Base-by-base conservation (phyloP, 2,888 invertebrate genomes). In the Villa cingulata region DNA sequence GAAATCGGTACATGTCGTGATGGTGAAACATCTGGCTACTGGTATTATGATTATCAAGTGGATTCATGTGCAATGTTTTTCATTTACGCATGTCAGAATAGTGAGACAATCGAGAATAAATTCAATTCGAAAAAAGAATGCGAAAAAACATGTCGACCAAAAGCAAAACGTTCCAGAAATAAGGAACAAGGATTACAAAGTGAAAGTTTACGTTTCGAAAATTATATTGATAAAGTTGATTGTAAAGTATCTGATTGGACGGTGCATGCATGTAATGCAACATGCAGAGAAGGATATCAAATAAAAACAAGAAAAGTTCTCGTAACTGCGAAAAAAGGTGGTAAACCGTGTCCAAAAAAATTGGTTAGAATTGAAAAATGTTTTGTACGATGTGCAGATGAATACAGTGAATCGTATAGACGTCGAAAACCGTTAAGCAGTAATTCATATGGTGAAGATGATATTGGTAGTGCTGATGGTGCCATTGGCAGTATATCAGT, bases 1-100 rank as follows among this genome's bases (percentile, higher is more conserved):
- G 77, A 78, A 41, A 75, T 76, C 34, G 90, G 91, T 1, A 80
- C 80, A 4, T 92, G 92, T 61, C 77, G 84, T 19, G 81, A 81
- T 61, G 77, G 84, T 19, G 81, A 81, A 59, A 77, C 81, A 52
- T 79, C 80, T 59, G 76, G 77, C 41, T 76, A 85, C n/a, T 92
- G 88, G 85, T 89, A 84, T 70, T 95, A 81, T 65, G 86, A 95
- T 65, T 72, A 73, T 23, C 64, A 74, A 20, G 74, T 74, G 36
- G 77, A 78, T 20, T 73, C 74, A 27, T 96, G 96, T 63, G 80
- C 81, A 57, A 77, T 85, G 6, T 96, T 95, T 68, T 95, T 83
- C 70, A 83, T 84, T 20, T 62, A 62, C 41, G 94, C 92, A 37
- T 96, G 96, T 63, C 82, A 86, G 41, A 43, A 43, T 36, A 38